A percentile compares a stretch with the other conserved stretches of the same genome.
Conservation (phyloP, 2,797 vertebrate species). For the Cynopterus sphinx region DNA sequence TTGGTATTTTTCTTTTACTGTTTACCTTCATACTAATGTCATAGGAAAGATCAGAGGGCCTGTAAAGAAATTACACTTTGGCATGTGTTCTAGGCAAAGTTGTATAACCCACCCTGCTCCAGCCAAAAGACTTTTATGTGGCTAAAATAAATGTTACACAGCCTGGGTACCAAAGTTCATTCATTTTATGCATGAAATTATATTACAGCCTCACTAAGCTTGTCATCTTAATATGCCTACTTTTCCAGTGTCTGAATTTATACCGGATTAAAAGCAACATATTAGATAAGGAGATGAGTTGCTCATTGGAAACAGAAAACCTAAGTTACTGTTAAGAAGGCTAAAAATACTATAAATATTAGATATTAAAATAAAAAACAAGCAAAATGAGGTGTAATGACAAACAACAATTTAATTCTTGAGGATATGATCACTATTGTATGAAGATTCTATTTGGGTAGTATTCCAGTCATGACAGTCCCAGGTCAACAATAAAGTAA, state of each 20-base stretch:
- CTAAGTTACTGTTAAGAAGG: background rate
- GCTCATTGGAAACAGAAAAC: background rate
- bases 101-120: background rate
- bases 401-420: background rate
- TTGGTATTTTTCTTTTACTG: background rate
- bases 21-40: background rate
- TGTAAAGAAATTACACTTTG: background rate
- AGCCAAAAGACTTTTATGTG: background rate
- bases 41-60: background rate
- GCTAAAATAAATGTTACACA: constrained; percentile 25
- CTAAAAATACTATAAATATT: background rate
- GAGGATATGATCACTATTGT: background rate
- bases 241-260: background rate
- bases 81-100: background rate
- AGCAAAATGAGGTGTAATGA: background rate
- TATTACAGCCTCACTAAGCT: background rate
- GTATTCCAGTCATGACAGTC: background rate
- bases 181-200: constrained; percentile 2
- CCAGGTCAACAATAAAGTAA: background rate
- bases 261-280: background rate
- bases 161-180: background rate
- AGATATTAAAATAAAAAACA: background rate
- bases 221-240: background rate
- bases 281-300: background rate
- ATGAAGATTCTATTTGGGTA: background rate